Conservation (phyloP, 2,797 vertebrate genomes). For the Carcharodon carcharias region DNA sequence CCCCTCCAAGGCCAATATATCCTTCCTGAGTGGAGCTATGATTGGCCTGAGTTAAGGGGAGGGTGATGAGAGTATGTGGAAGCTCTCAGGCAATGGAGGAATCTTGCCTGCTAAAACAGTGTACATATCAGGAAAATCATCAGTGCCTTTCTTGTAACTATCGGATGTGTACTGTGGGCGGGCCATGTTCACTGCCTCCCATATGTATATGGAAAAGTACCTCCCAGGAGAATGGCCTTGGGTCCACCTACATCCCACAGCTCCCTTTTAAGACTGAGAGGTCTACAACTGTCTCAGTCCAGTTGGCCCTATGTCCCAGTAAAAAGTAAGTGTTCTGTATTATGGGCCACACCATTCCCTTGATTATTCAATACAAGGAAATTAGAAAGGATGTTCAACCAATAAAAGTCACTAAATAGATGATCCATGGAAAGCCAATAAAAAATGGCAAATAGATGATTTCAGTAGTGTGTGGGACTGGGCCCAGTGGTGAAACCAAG, state of each 20-base stretch:
- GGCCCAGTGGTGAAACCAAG: neutral
- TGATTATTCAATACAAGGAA: neutral
- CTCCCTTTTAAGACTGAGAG: neutral
- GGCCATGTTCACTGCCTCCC: neutral
- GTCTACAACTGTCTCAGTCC: neutral
- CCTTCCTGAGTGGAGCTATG: neutral
- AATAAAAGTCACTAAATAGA: no score
- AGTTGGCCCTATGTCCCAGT: neutral
- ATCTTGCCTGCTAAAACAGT: neutral
- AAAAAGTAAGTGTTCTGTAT: neutral
- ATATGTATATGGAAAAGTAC: neutral
- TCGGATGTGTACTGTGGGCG: neutral
- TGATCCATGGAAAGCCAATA: neutral
- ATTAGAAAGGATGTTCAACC: neutral
- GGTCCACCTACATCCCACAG: neutral
- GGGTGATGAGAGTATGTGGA: neutral
- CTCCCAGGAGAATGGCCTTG: neutral
- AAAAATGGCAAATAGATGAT: neutral
- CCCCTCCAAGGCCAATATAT: neutral
- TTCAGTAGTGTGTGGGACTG: neutral
- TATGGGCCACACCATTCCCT: neutral
- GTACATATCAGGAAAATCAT: neutral
- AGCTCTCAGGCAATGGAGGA: neutral
- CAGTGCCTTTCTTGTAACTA: neutral
- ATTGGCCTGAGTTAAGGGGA: neutral